These are phyloP conservation scores for Chrysopilus asiliformis DNA, from an alignment of 2,888 invertebrate genomes.

Conservation along the genomic window DNA sequence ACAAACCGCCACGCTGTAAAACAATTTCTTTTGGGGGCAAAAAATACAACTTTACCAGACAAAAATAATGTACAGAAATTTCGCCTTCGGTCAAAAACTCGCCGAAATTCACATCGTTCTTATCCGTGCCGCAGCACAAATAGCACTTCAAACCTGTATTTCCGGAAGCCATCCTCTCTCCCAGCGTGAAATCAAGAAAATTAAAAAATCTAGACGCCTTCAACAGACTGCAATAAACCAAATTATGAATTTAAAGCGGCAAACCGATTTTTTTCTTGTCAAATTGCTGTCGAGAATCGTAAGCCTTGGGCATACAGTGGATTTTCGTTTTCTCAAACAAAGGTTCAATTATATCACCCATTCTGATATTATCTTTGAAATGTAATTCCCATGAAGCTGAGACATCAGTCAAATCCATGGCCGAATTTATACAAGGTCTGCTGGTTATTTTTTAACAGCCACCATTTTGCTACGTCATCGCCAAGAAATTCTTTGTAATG, in stretches of 20 bases:
- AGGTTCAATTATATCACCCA: too few relatives aligned
- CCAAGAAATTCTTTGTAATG: too few relatives aligned
- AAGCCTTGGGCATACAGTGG: too few relatives aligned
- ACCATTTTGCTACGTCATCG: too few relatives aligned
- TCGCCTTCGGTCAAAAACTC: conserved; percentile 42
- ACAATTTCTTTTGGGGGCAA: not conserved
- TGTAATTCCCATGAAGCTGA: too few relatives aligned
- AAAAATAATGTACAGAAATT: conserved; percentile 58
- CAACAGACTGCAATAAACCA: not conserved
- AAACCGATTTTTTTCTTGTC: too few relatives aligned
- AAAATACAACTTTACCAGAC: conserved; percentile 41
- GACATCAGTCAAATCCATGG: too few relatives aligned
- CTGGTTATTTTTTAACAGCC: too few relatives aligned
- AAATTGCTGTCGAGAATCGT: too few relatives aligned
- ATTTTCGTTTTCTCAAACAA: too few relatives aligned
- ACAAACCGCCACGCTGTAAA: conserved; percentile 8
- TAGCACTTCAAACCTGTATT: conserved; percentile 30
- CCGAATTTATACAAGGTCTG: too few relatives aligned
- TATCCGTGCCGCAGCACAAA: conserved; percentile 40
- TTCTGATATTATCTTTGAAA: too few relatives aligned
- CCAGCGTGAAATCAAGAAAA: not conserved
- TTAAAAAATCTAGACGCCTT: not conserved
- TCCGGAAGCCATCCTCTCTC: not conserved
- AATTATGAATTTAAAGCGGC: conserved; percentile 3
- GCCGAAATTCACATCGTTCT: conserved; percentile 43